Base-by-base conservation (phyloP, 2,888 invertebrate genomes). In the Drosophila leonis region DNA sequence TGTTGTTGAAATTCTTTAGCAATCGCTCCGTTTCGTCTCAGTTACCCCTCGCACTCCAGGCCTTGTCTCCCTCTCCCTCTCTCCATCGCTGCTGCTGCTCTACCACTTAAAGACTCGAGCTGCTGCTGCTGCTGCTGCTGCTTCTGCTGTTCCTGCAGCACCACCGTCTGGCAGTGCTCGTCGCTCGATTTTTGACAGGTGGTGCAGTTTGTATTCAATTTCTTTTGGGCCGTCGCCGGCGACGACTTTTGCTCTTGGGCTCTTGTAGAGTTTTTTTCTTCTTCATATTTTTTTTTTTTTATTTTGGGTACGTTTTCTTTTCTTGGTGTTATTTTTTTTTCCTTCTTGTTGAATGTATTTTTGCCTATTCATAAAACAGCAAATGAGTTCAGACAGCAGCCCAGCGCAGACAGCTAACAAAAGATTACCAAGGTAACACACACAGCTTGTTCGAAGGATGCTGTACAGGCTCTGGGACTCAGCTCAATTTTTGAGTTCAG, bases 181-280 rank as follows among this genome's bases (percentile, higher is more conserved):
- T 85, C 73, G 69, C 83, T 84, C 89, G 87, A 78, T 90, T 89
- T 92, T 90, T 91, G 91, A 91, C 91, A 91, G 91, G 91, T 91
- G 91, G 91, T 90, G 91, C 78, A 88, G 88, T 83, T 83, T 80
- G 83, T 88, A 83, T 83, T 83, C 83, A 83, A 83, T 83, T 83
- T 83, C 88, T 82, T 77, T 80, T 71, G 76, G 80, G 60, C 75
- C 75, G 48, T 75, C 72, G 76, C 65, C 77, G 83, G 74, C 86
- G 83, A 82, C 83, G 85, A 80, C 86, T 75, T 83, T 83, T 75
- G 81, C 78, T 83, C 88, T 88, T 80, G 85, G 75, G 70, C 65
- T 73, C 73, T 78, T 62, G 63, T 74, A 69, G 57, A 52, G 61
- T 67, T 68, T 74, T 57, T 57, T 65, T 74, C 72, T 67, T 62